Percentiles rank a stretch among this genome's conserved stretches.
These are phyloP conservation scores for Pardalotus punctatus DNA, from an alignment of 2,113 vertebrate genomes.

Conservation along the genomic window DNA sequence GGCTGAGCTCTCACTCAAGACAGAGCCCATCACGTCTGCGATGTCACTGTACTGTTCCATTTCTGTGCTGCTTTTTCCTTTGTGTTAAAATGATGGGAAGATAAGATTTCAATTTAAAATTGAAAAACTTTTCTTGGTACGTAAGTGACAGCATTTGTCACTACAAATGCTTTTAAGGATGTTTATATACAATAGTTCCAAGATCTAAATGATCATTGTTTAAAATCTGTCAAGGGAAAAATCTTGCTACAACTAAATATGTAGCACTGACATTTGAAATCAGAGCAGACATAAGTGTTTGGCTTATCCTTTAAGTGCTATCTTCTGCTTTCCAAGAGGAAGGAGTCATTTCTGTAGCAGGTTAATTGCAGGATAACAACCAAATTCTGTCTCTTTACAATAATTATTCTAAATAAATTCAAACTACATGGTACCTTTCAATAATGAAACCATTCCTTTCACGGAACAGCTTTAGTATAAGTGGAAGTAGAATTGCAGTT, in stretches of 20 bases:
- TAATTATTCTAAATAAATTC: slow-evolving; percentile 49
- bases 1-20: background rate
- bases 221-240: slow-evolving; percentile 48
- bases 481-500: background rate
- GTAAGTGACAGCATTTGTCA: slow-evolving; percentile 52
- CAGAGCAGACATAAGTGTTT: background rate
- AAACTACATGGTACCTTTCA: background rate
- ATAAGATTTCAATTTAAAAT: slow-evolving; percentile 48
- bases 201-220: slow-evolving; percentile 60
- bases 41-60: background rate
- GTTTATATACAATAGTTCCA: slow-evolving; percentile 53
- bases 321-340: background rate
- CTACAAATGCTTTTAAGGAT: slow-evolving; percentile 22
- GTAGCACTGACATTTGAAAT: slow-evolving; percentile 42
- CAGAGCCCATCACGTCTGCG: background rate
- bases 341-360: slow-evolving; percentile 29
- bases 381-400: slow-evolving; percentile 12
- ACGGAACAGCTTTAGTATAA: background rate
- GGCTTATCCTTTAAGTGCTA: background rate
- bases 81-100: slow-evolving; percentile 1
- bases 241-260: slow-evolving; percentile 43
- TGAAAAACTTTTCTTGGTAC: slow-evolving; percentile 8
- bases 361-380: slow-evolving; percentile 47
- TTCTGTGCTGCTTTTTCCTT: background rate
- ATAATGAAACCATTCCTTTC: slow-evolving; percentile 29